phyloP scores from a whole-genome alignment of 2,888 invertebrate species.

The Tinea pellionella region DNA sequence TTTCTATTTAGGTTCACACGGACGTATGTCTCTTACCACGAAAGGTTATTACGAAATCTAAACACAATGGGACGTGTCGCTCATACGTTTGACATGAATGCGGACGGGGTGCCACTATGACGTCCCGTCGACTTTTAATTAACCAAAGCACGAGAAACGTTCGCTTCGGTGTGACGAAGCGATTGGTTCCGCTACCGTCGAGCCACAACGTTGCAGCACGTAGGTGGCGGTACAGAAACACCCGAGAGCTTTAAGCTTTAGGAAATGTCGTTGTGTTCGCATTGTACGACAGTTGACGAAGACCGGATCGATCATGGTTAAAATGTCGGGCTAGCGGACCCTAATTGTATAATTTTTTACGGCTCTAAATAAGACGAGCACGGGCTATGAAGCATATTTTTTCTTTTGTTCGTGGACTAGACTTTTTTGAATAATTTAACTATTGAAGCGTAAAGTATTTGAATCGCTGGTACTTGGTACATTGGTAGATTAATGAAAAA shows the following conservation, averaged over 20 bases:
- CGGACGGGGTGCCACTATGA: conserved; percentile 42
- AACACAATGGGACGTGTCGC: conserved; percentile 48
- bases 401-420: not conserved
- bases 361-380: conserved; percentile 41
- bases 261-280: conserved; percentile 53
- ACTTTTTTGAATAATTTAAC: conserved; percentile 13
- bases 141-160: conserved; percentile 54
- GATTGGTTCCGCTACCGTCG: conserved; percentile 33
- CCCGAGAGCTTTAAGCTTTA: conserved; percentile 49
- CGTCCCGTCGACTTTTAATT: conserved; percentile 62
- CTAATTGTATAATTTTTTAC: conserved; percentile 59
- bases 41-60: conserved; percentile 12
- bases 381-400: conserved; percentile 27
- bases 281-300: conserved; percentile 51
- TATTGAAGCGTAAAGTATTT: conserved; percentile 11
- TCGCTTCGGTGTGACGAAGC: conserved; percentile 55
- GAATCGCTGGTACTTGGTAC: not conserved
- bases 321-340: conserved; percentile 42
- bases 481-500: too few relatives aligned
- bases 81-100: conserved; percentile 31
- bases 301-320: conserved; percentile 43
- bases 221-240: conserved; percentile 52
- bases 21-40: conserved; percentile 20
- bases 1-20: conserved; percentile 46
- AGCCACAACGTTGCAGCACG: conserved; percentile 30